A percentile compares a stretch with the other conserved stretches of the same genome.
These are phyloP conservation scores for Suillia variegata DNA, from an alignment of 2,888 invertebrate genomes.

Conservation along the genomic window DNA sequence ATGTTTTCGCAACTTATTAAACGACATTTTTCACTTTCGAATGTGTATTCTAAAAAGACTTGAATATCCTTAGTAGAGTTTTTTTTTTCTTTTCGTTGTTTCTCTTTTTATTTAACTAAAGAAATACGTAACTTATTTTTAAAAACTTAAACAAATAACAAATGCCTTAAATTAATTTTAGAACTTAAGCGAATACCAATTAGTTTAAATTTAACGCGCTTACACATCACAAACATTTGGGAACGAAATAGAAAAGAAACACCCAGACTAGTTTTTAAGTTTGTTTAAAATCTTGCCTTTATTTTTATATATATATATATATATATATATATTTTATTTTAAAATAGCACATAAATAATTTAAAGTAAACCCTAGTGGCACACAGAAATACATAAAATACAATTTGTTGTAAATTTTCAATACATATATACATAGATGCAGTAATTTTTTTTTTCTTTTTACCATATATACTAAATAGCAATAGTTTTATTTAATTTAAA, in stretches of 20 bases:
- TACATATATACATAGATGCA: background rate
- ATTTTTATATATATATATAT: slow-evolving; percentile 21
- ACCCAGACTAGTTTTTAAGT: slow-evolving; percentile 35
- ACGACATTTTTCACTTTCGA: slow-evolving; percentile 1
- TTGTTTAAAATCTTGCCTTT: slow-evolving; percentile 57
- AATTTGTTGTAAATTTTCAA: background rate
- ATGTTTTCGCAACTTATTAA: background rate
- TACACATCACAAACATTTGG: no score
- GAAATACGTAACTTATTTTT: slow-evolving; percentile 14
- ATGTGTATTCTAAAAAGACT: slow-evolving; percentile 9
- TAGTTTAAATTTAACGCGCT: no score
- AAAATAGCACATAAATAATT: no score
- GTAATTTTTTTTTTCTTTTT: background rate
- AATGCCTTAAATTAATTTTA: slow-evolving; percentile 1
- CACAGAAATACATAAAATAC: no score
- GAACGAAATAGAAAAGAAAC: no score
- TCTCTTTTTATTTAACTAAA: slow-evolving; percentile 1
- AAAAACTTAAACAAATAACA: background rate
- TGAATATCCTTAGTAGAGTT: slow-evolving; percentile 3
- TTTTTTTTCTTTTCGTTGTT: no score
- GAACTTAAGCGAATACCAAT: background rate
- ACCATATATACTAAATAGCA: background rate
- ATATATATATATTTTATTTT: no score
- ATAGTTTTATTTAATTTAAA: slow-evolving; percentile 9
- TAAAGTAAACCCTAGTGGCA: no score